Evolutionary conservation across 92 coral and sea anemone genomes (phyloP), one percentile per base, ranked within the genome.

Genomic region (Desmophyllum pertusum): DNA sequence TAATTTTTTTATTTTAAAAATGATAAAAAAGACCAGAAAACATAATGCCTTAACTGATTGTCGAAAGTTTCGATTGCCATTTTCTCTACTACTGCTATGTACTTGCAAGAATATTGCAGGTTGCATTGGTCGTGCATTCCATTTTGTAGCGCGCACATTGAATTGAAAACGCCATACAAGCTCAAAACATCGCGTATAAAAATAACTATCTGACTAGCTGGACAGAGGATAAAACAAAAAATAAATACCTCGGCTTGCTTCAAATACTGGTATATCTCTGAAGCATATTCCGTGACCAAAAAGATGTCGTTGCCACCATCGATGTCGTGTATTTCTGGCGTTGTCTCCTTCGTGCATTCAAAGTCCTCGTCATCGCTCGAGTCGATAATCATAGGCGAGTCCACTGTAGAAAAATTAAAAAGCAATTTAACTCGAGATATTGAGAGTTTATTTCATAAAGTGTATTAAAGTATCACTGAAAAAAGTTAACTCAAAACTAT

Each of bases 381-480:
- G 78, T 96, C 99, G 30, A 96, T 85, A 36, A 95, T 78, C 99
- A 94, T 96, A 10, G 98, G 98, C 38, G 99, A 96, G 53, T 91
- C 99, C 84, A 64, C 69, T 53, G 71, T 35, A 70, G 48, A 66
- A 71, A 73, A 39, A 66, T 23, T 29, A 43, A 67, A 36, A 45
- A 31, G 17, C 33, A 42, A 42, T n/a, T n/a, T 41, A 72, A n/a
- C 0, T 41, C 13, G 6, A 3, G 1, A 2, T 41, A 13, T 0
- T 1, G 23, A 2, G 5, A 3, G 14, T 66, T 31, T 0, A 4
- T 6, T 18, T n/a, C n/a, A 42, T 6, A 19, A 33, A 5, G 5
- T 4, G 43, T 36, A 5, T 0, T 17, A 13, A 36, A 9, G 41
- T 35, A 4, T 10, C 4, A 1, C 23, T 18, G 4, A 18, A 6